These are phyloP conservation scores for Mya arenaria DNA, from an alignment of 1,140 invertebrate genomes.

Conservation along the genomic window DNA sequence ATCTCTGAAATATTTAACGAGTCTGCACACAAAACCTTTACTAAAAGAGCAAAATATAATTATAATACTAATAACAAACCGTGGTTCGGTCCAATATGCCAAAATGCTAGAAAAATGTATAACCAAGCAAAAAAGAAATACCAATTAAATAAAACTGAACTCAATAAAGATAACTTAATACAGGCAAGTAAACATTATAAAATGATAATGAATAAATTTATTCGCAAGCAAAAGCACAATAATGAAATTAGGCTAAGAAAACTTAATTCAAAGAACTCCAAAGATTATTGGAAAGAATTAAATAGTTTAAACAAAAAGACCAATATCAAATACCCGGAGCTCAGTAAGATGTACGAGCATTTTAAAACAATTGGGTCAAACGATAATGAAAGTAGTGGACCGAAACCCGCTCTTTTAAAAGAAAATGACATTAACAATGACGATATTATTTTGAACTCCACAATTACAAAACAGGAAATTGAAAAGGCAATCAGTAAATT, in stretches of 20 bases:
- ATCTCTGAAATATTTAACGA: too few species aligned
- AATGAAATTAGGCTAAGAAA: constrained; percentile 5
- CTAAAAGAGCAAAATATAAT: too few species aligned
- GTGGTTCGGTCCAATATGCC: background rate
- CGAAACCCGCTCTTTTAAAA: background rate
- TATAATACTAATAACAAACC: background rate
- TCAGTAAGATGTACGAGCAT: background rate
- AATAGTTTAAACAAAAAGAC: constrained; percentile 14
- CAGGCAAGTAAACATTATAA: constrained; percentile 10
- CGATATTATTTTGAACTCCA: background rate
- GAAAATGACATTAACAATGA: too few species aligned
- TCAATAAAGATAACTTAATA: background rate
- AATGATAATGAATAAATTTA: constrained; percentile 7
- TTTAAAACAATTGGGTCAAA: constrained; percentile 9
- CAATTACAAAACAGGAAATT: constrained; percentile 7
- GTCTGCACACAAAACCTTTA: too few species aligned
- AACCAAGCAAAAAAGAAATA: constrained; percentile 3
- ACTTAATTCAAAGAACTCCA: background rate
- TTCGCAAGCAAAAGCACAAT: background rate
- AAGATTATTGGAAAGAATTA: constrained; percentile 26
- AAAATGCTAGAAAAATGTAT: constrained; percentile 5
- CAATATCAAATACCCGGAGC: background rate
- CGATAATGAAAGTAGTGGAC: too few species aligned
- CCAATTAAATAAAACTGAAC: background rate
- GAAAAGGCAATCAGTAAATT: background rate